Conservation (phyloP, 2,888 invertebrate species). For the Uropetala carovei region DNA sequence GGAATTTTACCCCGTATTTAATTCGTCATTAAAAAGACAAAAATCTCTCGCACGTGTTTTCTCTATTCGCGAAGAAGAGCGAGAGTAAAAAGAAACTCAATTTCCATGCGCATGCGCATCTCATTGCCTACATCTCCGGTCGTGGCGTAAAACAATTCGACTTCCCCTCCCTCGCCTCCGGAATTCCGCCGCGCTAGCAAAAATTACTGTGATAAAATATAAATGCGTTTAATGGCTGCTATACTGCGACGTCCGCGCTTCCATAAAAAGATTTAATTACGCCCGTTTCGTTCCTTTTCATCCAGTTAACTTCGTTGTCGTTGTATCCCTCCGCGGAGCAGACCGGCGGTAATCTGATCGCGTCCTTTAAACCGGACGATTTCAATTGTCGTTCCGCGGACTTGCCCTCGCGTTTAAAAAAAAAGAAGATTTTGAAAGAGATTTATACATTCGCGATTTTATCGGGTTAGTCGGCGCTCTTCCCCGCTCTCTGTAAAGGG, state of each 20-base stretch:
- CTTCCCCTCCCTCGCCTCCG: too few relatives aligned
- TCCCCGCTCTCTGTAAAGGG: neutral
- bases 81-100: too few relatives aligned
- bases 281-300: neutral
- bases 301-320: constrained; percentile 13
- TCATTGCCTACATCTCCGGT: neutral
- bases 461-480: neutral
- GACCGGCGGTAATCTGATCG: constrained; percentile 32
- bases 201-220: neutral
- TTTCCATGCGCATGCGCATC: neutral
- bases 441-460: constrained; percentile 29
- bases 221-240: neutral
- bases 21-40: too few relatives aligned
- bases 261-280: too few relatives aligned
- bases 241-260: too few relatives aligned
- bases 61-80: too few relatives aligned
- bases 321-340: neutral
- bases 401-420: neutral
- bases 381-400: constrained; percentile 46
- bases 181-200: too few relatives aligned
- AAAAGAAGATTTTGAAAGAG: neutral
- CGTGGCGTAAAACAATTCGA: too few relatives aligned
- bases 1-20: too few relatives aligned
- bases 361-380: constrained; percentile 1
- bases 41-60: too few relatives aligned